Evolutionary conservation across 2,113 vertebrate species (phyloP).

Genomic region (Promerops cafer): DNA sequence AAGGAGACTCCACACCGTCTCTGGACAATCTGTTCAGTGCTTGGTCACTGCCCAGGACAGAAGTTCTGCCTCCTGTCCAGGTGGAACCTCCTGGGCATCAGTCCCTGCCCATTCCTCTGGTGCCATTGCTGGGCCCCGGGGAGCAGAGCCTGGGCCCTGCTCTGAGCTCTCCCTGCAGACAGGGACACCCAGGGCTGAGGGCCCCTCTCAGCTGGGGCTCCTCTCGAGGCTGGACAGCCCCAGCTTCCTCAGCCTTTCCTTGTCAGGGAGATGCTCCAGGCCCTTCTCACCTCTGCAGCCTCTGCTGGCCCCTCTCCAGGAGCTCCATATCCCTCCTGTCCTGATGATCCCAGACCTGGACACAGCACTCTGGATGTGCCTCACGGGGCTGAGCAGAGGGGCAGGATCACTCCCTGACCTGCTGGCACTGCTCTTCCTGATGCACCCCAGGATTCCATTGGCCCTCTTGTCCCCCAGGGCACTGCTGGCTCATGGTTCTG

Average conservation of each 20-base stretch:
- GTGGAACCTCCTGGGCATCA: neutral
- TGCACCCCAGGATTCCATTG: neutral
- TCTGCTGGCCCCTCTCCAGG: accelerated
- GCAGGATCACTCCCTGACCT: neutral
- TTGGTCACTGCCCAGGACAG: accelerated
- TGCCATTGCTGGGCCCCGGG: neutral
- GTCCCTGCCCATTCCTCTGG: neutral
- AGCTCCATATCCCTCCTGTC: neutral
- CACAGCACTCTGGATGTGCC: neutral
- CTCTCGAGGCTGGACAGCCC: neutral
- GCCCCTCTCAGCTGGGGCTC: neutral
- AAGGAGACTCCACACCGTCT: neutral
- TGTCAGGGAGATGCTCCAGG: neutral
- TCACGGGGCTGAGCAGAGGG: neutral
- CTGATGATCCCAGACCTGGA: neutral
- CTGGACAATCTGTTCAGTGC: neutral
- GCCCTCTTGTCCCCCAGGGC: neutral
- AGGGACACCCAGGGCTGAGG: neutral
- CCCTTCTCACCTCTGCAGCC: neutral
- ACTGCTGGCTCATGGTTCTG: neutral
- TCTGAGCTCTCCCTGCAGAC: neutral
- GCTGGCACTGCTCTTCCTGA: neutral
- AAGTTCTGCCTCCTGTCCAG: neutral
- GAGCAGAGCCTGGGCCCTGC: neutral
- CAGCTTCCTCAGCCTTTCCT: neutral